These are phyloP conservation scores for Brassicogethes aeneus DNA, from an alignment of 2,888 invertebrate species.

Conservation along the genomic window DNA sequence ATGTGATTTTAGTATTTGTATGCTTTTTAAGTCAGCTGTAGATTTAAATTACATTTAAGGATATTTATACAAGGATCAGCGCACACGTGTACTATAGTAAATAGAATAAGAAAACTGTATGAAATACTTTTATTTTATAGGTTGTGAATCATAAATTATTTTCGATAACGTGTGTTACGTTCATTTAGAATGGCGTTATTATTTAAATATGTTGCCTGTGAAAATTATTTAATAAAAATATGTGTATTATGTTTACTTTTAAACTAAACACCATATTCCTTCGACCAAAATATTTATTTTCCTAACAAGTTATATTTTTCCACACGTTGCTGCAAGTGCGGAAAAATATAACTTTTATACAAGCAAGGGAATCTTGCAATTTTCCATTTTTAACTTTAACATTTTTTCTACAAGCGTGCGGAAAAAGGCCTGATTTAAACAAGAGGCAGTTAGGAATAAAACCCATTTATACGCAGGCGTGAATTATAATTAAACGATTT, in stretches of 20 bases:
- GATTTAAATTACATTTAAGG: conserved; percentile 13
- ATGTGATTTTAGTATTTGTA: conserved; percentile 28
- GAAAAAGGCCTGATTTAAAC: no score
- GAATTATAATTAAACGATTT: no score
- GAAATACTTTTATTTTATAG: neutral
- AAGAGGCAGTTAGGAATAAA: no score
- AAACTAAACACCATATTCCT: no score
- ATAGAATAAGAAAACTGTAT: neutral
- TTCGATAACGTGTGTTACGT: neutral
- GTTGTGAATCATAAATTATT: neutral
- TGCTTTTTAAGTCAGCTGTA: conserved; percentile 20
- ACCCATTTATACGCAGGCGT: no score
- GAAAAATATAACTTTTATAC: no score
- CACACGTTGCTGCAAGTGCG: no score
- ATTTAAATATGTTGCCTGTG: neutral
- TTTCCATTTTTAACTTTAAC: no score
- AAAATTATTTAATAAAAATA: neutral
- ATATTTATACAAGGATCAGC: conserved; percentile 1
- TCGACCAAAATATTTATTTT: no score
- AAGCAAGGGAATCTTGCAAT: no score
- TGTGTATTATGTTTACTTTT: neutral
- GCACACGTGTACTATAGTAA: neutral
- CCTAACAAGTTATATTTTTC: no score
- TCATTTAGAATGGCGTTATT: neutral
- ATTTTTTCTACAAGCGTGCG: no score